Percentiles rank a stretch among this genome's conserved stretches.
Evolutionary conservation across 1,140 invertebrate genomes (phyloP).

Genomic region (Drosophila simulans): DNA sequence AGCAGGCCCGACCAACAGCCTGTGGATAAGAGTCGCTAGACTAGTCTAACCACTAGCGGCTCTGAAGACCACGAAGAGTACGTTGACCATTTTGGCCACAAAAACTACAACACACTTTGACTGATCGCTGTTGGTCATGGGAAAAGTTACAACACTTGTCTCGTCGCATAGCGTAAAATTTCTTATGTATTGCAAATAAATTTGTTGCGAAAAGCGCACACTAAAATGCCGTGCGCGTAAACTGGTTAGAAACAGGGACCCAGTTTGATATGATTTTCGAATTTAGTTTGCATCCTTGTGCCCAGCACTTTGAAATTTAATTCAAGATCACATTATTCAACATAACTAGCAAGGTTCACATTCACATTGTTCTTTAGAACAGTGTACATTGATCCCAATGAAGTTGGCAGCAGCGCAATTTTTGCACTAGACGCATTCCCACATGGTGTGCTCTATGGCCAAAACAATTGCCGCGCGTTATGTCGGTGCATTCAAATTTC

Average conservation of each 20-base stretch:
- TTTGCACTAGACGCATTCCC: not conserved
- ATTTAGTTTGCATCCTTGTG: not conserved
- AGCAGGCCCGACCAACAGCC: slow-evolving; percentile 9
- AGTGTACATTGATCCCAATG: slow-evolving; percentile 81
- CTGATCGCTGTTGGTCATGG: slow-evolving; percentile 53
- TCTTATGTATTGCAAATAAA: slow-evolving; percentile 78
- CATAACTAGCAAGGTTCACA: too few species aligned
- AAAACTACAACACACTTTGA: slow-evolving; percentile 23
- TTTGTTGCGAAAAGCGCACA: slow-evolving; percentile 69
- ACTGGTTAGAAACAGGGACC: slow-evolving; percentile 54
- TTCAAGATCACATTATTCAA: too few species aligned
- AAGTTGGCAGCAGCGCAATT: slow-evolving; percentile 39
- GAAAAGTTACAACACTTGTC: slow-evolving; percentile 78
- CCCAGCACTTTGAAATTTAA: not conserved
- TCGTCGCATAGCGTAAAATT: slow-evolving; percentile 57
- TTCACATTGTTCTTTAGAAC: slow-evolving; percentile 7
- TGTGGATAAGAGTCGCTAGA: slow-evolving; percentile 51
- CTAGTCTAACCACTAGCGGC: slow-evolving; percentile 63
- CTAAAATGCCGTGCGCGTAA: slow-evolving; percentile 17
- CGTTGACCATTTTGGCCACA: slow-evolving; percentile 75
- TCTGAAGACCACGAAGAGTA: slow-evolving; percentile 45
- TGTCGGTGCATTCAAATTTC: slow-evolving; percentile 61
- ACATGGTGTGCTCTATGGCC: slow-evolving; percentile 22
- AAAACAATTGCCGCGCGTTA: slow-evolving; percentile 51
- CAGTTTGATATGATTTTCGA: too few species aligned